Evolutionary conservation across 2,888 invertebrate genomes (phyloP).

Genomic region (Vandiemenella viatica): DNA sequence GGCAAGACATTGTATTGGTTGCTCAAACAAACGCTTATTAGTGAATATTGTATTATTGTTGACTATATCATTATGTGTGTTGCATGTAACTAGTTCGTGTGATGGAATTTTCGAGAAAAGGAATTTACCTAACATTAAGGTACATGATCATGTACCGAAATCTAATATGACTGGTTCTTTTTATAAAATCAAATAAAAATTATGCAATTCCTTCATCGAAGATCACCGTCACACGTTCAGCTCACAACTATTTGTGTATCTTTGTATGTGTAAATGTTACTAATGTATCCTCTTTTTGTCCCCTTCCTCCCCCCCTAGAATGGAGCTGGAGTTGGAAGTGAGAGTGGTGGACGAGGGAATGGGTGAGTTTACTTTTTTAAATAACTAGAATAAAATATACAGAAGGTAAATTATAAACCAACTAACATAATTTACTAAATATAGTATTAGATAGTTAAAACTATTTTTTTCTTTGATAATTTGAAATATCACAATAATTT

Average conservation of each 20-base stretch:
- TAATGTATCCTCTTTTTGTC: slow-evolving; percentile 31
- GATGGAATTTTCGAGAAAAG: too few relatives aligned
- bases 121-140: too few relatives aligned
- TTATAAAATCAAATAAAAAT: too few relatives aligned
- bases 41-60: neutral
- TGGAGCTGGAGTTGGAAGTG: slow-evolving; percentile 64
- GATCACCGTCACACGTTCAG: too few relatives aligned
- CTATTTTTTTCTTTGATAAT: neutral
- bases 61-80: too few relatives aligned
- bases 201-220: too few relatives aligned
- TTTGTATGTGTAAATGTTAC: slow-evolving; percentile 6
- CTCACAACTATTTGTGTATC: neutral
- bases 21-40: neutral
- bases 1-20: neutral
- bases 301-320: slow-evolving; percentile 50
- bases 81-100: neutral
- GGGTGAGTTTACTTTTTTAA: slow-evolving; percentile 43
- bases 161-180: neutral
- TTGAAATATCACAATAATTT: neutral
- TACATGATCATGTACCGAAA: too few relatives aligned
- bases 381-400: neutral
- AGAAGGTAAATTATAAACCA: too few relatives aligned
- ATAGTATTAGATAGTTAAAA: too few relatives aligned
- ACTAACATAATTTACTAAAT: too few relatives aligned
- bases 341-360: slow-evolving; percentile 63